phyloP scores from a whole-genome alignment of 2,797 vertebrate genomes.

The Gastrophryne carolinensis region DNA sequence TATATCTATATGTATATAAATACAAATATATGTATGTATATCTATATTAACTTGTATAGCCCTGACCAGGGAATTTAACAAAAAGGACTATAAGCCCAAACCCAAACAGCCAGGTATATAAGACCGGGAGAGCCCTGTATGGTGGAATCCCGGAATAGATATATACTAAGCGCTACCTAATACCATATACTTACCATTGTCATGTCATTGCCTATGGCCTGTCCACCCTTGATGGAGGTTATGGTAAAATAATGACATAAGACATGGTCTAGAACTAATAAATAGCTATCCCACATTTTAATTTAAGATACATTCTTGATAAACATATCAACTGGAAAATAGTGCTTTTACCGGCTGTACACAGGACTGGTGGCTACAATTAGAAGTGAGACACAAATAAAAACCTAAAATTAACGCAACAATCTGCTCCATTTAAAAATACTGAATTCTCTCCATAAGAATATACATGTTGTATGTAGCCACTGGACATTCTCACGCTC shows the following conservation, averaged over 20 bases:
- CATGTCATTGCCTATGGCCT: no score
- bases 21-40: no score
- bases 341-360: not conserved
- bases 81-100: no score
- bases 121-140: no score
- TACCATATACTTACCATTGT: no score
- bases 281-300: not conserved
- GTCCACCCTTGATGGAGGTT: no score
- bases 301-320: not conserved
- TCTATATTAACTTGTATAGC: no score
- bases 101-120: no score
- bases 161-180: no score
- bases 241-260: not conserved
- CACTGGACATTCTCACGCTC: slow-evolving; percentile 1
- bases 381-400: not conserved
- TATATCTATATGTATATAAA: no score
- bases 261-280: not conserved
- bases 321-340: not conserved
- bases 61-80: no score
- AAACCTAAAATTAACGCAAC: not conserved
- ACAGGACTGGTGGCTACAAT: not conserved
- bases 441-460: slow-evolving; percentile 13
- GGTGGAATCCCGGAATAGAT: no score
- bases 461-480: slow-evolving; percentile 21
- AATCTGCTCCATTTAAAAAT: slow-evolving; percentile 23